These are phyloP conservation scores for Amiota minor DNA, from an alignment of 2,888 invertebrate genomes.

Conservation along the genomic window DNA sequence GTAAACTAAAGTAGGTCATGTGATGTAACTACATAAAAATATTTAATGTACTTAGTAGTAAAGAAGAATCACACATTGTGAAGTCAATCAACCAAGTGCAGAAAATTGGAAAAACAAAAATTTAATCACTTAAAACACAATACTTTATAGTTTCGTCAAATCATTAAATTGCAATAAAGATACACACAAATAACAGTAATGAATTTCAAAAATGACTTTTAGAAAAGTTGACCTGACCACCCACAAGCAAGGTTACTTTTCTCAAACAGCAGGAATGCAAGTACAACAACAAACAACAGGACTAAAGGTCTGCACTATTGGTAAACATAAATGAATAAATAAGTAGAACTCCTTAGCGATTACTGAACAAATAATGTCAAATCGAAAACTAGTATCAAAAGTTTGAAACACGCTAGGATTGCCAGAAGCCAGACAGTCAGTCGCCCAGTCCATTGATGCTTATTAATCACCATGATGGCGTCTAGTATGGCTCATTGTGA, in stretches of 20 bases:
- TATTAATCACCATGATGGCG: too few relatives aligned
- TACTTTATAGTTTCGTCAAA: slow-evolving; percentile 11
- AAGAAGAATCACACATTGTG: background rate
- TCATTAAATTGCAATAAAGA: background rate
- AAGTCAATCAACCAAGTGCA: background rate
- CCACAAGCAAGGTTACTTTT: slow-evolving; percentile 8
- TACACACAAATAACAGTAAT: background rate
- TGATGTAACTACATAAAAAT: slow-evolving; percentile 23
- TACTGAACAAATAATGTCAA: slow-evolving; percentile 15
- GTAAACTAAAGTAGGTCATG: slow-evolving; percentile 21
- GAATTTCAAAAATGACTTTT: background rate
- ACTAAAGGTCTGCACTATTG: too few relatives aligned
- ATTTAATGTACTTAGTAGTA: background rate
- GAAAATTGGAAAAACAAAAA: background rate
- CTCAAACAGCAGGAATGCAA: background rate
- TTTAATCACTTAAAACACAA: background rate
- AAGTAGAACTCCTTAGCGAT: slow-evolving; percentile 22
- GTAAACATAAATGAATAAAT: slow-evolving; percentile 17
- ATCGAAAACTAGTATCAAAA: too few relatives aligned
- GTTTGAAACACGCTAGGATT: too few relatives aligned
- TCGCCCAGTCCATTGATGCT: too few relatives aligned
- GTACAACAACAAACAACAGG: too few relatives aligned
- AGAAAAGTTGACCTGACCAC: background rate
- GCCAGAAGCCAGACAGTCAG: too few relatives aligned
- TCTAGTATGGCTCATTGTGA: too few relatives aligned